Conservation (phyloP, 1,140 invertebrate genomes). For the Drosophila takahashii region DNA sequence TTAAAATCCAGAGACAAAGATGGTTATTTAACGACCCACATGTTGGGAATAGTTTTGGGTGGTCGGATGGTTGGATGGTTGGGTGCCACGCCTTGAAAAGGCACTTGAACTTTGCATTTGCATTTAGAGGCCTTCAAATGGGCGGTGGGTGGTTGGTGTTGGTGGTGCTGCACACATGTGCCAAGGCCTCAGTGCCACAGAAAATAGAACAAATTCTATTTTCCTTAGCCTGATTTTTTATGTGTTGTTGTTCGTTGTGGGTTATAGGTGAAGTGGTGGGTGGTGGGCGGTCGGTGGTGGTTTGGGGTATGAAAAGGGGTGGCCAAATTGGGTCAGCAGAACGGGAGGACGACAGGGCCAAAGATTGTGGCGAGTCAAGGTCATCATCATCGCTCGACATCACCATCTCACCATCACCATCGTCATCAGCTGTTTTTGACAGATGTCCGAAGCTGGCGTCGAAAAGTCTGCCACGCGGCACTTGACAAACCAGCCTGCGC, state of each 20-base stretch:
- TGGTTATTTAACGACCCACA: slow-evolving; percentile 29
- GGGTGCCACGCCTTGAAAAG: slow-evolving; percentile 57
- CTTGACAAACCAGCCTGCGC: slow-evolving; percentile 26
- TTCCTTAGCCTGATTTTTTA: slow-evolving; percentile 28
- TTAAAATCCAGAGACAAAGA: slow-evolving; percentile 33
- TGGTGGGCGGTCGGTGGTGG: neutral
- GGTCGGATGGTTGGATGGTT: neutral
- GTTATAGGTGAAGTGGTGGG: slow-evolving; percentile 25
- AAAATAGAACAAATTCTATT: slow-evolving; percentile 51
- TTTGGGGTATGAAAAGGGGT: neutral
- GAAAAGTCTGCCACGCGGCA: slow-evolving; percentile 43
- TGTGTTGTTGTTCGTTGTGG: slow-evolving; percentile 28
- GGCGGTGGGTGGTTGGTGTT: slow-evolving; percentile 11
- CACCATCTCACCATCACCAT: slow-evolving; percentile 9
- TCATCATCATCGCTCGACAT: slow-evolving; percentile 18
- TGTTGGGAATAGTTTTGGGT: slow-evolving; percentile 13
- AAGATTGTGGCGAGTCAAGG: slow-evolving; percentile 50
- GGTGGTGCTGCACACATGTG: slow-evolving; percentile 24
- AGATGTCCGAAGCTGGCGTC: slow-evolving; percentile 37
- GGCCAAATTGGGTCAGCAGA: slow-evolving; percentile 49
- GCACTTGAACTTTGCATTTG: slow-evolving; percentile 80
- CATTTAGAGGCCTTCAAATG: slow-evolving; percentile 59
- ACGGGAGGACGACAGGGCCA: slow-evolving; percentile 8
- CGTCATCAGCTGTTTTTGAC: slow-evolving; percentile 51
- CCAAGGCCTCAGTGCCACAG: slow-evolving; percentile 44